phyloP scores from a whole-genome alignment of 1,140 invertebrate genomes.

The Polypedilum vanderplanki region DNA sequence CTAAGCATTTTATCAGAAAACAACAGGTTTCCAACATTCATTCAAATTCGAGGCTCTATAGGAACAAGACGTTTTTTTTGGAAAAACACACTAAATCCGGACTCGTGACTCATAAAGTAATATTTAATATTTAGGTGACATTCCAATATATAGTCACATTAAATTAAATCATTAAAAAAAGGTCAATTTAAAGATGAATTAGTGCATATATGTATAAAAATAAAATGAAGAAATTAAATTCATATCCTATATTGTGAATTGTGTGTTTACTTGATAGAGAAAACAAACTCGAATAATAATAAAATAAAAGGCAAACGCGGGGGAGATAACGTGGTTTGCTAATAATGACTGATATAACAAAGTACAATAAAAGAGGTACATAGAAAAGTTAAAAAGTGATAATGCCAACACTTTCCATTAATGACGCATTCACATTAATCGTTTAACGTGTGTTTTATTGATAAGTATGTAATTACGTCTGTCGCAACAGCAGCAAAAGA shows the following conservation, averaged over 20 bases:
- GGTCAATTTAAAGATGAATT: too few species aligned
- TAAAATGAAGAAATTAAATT: too few species aligned
- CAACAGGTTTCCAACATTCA: neutral
- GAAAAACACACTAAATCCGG: neutral
- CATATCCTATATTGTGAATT: too few species aligned
- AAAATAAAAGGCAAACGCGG: too few species aligned
- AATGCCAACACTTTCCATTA: neutral
- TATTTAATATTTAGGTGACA: neutral
- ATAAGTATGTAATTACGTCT: neutral
- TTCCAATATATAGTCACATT: too few species aligned
- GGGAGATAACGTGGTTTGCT: neutral
- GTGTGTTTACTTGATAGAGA: too few species aligned
- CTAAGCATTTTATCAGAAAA: conserved; percentile 19
- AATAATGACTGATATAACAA: conserved; percentile 6
- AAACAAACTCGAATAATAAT: too few species aligned
- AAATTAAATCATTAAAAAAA: too few species aligned
- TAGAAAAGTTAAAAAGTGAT: neutral
- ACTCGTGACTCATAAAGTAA: neutral
- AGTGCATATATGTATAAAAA: too few species aligned
- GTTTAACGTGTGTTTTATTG: neutral
- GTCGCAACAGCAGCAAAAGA: too few species aligned
- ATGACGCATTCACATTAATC: conserved; percentile 17
- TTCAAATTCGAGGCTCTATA: conserved; percentile 11
- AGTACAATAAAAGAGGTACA: neutral
- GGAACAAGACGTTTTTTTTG: neutral